phyloP scores from a whole-genome alignment of 2,888 invertebrate species.

The Leptodirus hochenwartii region DNA sequence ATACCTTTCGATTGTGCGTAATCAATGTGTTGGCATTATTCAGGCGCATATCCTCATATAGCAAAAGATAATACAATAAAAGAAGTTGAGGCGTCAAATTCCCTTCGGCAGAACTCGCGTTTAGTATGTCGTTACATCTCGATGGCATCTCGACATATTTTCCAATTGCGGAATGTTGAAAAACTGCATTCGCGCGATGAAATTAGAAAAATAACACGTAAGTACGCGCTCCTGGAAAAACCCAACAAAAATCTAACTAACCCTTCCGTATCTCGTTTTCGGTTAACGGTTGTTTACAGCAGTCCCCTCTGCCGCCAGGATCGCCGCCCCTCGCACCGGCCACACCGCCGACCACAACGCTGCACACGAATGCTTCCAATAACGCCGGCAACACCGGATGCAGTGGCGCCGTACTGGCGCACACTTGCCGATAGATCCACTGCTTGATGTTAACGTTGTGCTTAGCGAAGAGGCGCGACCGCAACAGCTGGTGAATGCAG shows the following conservation, averaged over 20 bases:
- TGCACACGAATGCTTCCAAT: slow-evolving; percentile 89
- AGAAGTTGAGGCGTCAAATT: slow-evolving; percentile 74
- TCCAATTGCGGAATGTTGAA: no score
- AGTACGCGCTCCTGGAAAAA: slow-evolving; percentile 44
- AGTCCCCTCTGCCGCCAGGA: no score
- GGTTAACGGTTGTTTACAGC: slow-evolving; percentile 78
- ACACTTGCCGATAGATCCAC: slow-evolving; percentile 92
- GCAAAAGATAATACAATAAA: slow-evolving; percentile 74
- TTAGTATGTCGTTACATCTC: slow-evolving; percentile 27
- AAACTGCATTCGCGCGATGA: no score
- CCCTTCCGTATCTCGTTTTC: slow-evolving; percentile 77
- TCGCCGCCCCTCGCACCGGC: slow-evolving; percentile 30
- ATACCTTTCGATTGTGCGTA: no score
- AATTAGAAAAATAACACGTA: no score
- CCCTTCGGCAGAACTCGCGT: slow-evolving; percentile 38
- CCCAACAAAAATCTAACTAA: slow-evolving; percentile 58
- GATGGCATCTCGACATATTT: slow-evolving; percentile 31
- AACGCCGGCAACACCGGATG: slow-evolving; percentile 86
- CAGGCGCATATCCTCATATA: slow-evolving; percentile 82
- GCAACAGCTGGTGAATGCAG: slow-evolving; percentile 87
- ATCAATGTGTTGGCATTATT: slow-evolving; percentile 47
- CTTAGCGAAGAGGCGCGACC: slow-evolving; percentile 87
- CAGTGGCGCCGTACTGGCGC: slow-evolving; percentile 71
- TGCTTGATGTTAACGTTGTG: slow-evolving; percentile 91
- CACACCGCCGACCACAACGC: slow-evolving; percentile 55